Evolutionary conservation across 2,797 vertebrate genomes (phyloP).

Genomic region (Bradypodion ventrale): DNA sequence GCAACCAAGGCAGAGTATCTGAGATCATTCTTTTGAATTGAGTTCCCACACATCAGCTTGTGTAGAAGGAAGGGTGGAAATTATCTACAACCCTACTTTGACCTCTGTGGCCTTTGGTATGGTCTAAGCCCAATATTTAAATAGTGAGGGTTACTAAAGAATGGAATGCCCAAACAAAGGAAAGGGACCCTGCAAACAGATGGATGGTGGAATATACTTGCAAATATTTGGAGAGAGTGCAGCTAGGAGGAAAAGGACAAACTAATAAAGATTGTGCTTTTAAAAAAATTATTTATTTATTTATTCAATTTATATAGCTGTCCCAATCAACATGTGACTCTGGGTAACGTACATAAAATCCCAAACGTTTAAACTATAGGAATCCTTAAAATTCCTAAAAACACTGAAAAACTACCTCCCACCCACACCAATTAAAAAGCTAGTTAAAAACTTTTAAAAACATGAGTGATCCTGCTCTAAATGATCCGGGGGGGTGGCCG

Average conservation of each 20-base stretch:
- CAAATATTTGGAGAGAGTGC: neutral
- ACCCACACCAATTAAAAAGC: too few species aligned
- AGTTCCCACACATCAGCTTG: constrained; percentile 37
- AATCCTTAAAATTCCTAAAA: too few species aligned
- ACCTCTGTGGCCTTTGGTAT: constrained; percentile 22
- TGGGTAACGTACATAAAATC: too few species aligned
- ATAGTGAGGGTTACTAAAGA: constrained; percentile 42
- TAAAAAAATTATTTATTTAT: too few species aligned
- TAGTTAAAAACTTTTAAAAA: too few species aligned
- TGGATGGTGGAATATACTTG: constrained; percentile 44
- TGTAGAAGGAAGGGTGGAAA: constrained; percentile 32
- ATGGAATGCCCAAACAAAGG: constrained; percentile 34
- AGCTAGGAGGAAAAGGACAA: constrained; percentile 51
- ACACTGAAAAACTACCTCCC: too few species aligned
- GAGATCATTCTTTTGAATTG: neutral
- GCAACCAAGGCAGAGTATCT: neutral
- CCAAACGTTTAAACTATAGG: too few species aligned
- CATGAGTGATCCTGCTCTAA: too few species aligned
- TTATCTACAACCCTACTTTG: constrained; percentile 31
- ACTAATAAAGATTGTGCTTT: constrained; percentile 17
- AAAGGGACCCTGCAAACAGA: constrained; percentile 41
- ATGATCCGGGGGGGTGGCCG: too few species aligned
- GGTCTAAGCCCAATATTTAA: constrained; percentile 39
- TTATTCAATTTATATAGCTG: too few species aligned
- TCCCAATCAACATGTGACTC: too few species aligned